phyloP scores from a whole-genome alignment of 2,888 invertebrate species.

The Euplagia quadripunctaria region DNA sequence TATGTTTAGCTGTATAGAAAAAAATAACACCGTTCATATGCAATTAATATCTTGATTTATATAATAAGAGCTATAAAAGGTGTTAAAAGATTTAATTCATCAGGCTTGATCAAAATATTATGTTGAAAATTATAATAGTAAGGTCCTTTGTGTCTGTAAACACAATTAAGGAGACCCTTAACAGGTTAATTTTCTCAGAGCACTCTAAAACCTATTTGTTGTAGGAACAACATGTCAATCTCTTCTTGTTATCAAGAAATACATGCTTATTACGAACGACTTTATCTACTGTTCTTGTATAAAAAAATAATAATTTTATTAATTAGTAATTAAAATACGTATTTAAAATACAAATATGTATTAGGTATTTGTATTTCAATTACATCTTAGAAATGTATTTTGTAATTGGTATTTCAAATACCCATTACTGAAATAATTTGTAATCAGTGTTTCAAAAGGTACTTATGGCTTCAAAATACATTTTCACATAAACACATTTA shows the following conservation, averaged over 20 bases:
- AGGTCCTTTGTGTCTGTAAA: conserved; percentile 7
- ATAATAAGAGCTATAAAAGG: not conserved
- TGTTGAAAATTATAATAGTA: conserved; percentile 22
- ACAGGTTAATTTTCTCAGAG: conserved; percentile 24
- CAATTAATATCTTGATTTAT: no score
- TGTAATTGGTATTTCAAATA: no score
- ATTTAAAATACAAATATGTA: no score
- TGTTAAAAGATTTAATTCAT: not conserved
- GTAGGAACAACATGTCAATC: conserved; percentile 33
- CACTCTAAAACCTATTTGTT: conserved; percentile 35
- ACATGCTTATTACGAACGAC: conserved; percentile 29
- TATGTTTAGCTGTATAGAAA: no score
- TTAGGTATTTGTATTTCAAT: no score
- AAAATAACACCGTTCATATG: no score
- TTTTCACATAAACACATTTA: no score
- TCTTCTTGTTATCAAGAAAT: conserved; percentile 14
- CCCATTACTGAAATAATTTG: no score
- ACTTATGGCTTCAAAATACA: no score
- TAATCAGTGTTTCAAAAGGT: no score
- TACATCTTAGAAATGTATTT: no score
- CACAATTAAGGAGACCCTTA: conserved; percentile 11
- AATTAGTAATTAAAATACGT: no score
- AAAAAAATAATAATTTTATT: not conserved
- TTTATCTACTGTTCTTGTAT: not conserved
- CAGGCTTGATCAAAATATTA: not conserved